Base-by-base conservation (phyloP, 2,888 invertebrate species). In the Ophion slaviceki region DNA sequence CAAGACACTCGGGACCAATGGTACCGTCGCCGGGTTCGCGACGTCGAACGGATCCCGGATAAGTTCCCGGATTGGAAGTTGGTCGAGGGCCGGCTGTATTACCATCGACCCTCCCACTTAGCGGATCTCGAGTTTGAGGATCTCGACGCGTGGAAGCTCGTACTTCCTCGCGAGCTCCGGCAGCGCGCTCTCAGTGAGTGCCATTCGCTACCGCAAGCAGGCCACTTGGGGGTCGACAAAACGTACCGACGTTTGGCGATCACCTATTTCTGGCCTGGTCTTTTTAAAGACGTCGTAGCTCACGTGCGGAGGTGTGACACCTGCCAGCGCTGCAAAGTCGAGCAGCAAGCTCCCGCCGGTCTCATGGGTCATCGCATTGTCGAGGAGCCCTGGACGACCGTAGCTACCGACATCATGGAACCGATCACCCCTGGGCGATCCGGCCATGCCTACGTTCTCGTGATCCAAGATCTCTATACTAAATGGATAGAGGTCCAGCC, bases 381-480 rank as follows among this genome's bases (percentile, higher is more conserved):
- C 0, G 74, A 78, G 28, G 53, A 72, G 61, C 83, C 87, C 1
- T 90, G 89, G 89, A 14, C 53, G 2, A 53, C 53, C 4, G 70
- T 70, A 6, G 88, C 86, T 1, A 78, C 87, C 0, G 88, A 88
- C 20, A 59, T 83, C 0, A 84, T 84, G 82, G 87, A 87, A 20
- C 89, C 88, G 1, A 61, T 87, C 10, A 87, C 89, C 0, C 75
- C 64, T 2, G 85, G 88, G 74, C 68, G 66, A 11, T 7, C 45
- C 2, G 59, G 61, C 32, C 20, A 36, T 24, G 24, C 64, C 1
- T 82, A 77, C 20, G 53, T 82, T 2, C 20, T 82, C 6, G 89
- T 90, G 0, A 79, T 89, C 5, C 75, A 85, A 24, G 88, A 90
- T 61, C 72, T 88, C 2, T 88, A 88, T 40, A 53, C 70, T 0